Conservation (phyloP, 2,113 vertebrate species). For the Nyctibius bracteatus region DNA sequence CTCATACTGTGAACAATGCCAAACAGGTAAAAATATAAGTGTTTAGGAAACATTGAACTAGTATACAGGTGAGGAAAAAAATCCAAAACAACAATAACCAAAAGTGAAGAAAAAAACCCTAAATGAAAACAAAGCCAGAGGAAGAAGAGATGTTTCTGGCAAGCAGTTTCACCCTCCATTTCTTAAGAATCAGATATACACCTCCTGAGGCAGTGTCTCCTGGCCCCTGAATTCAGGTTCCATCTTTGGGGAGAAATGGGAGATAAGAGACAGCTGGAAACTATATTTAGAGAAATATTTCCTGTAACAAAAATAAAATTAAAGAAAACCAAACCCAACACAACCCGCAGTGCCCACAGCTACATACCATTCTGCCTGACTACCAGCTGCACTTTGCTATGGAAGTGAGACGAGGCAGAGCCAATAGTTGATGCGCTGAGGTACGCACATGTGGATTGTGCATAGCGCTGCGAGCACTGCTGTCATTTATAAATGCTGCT, state of each 20-base stretch:
- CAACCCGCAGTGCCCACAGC: background rate
- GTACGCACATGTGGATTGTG: background rate
- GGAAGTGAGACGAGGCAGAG: background rate
- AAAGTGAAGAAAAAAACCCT: background rate
- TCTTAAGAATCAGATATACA: background rate
- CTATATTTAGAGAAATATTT: background rate
- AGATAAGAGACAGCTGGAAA: conserved; percentile 3
- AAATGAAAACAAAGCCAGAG: background rate
- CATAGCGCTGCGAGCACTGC: background rate
- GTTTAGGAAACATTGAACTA: background rate
- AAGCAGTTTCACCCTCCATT: background rate
- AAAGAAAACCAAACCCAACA: background rate
- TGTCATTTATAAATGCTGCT: background rate
- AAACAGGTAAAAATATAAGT: background rate
- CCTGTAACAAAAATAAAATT: background rate
- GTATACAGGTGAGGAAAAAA: background rate
- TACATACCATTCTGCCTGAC: background rate
- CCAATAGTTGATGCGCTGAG: background rate
- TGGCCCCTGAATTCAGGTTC: background rate
- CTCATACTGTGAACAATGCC: background rate
- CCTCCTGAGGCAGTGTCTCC: background rate
- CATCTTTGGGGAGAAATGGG: background rate
- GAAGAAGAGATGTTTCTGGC: background rate
- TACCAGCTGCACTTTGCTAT: background rate
- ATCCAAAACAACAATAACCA: background rate